Conservation (phyloP, 2,113 vertebrate genomes). For the Gulo gulo region DNA sequence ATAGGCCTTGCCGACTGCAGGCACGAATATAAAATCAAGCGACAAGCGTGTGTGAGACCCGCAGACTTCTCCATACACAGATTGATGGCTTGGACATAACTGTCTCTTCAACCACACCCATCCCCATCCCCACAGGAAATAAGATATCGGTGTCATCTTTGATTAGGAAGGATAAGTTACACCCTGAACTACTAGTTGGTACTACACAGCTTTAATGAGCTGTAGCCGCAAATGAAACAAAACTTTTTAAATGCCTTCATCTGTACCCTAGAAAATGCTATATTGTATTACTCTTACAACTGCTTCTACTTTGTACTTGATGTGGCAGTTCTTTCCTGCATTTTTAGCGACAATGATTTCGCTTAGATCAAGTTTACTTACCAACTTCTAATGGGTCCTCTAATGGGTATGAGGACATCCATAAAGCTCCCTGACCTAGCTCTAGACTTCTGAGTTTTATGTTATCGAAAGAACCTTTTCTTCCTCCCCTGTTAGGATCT, state of each 20-base stretch:
- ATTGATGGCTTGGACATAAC: constrained; percentile 59
- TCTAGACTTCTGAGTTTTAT: neutral
- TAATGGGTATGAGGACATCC: neutral
- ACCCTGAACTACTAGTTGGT: neutral
- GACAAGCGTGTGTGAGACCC: neutral
- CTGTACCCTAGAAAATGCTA: neutral
- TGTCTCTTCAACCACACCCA: constrained; percentile 70
- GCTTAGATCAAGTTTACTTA: neutral
- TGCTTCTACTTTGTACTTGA: neutral
- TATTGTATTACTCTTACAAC: neutral
- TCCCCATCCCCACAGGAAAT: constrained; percentile 71
- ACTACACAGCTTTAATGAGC: neutral
- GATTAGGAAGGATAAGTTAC: constrained; percentile 69
- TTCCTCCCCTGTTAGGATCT: neutral
- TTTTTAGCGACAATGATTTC: neutral
- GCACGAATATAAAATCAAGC: neutral
- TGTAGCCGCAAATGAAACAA: neutral
- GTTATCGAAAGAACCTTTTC: neutral
- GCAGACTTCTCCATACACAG: constrained; percentile 46
- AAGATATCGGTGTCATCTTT: constrained; percentile 61
- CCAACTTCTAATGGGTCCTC: neutral
- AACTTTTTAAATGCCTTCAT: neutral
- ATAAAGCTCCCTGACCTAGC: neutral
- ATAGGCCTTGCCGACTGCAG: constrained; percentile 39
- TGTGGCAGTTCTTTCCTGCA: neutral